A percentile compares a stretch with the other conserved stretches of the same genome.
Evolutionary conservation across 2,113 vertebrate species (phyloP).

Genomic region (Galeopterus variegatus): DNA sequence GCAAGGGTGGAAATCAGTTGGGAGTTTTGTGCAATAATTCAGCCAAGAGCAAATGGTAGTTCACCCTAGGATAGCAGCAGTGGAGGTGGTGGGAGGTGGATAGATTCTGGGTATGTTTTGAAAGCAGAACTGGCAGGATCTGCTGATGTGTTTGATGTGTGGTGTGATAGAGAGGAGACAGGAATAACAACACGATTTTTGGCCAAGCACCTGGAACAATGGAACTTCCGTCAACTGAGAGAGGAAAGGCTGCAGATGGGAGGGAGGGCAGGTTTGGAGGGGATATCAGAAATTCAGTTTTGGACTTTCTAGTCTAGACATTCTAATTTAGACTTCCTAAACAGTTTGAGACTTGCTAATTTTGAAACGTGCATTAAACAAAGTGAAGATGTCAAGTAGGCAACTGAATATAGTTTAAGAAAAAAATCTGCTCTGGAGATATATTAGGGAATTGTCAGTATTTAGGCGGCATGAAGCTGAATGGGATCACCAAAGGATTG

Average conservation of each 20-base stretch:
- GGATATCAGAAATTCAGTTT: constrained; percentile 9
- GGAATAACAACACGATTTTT: neutral
- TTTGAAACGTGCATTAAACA: constrained; percentile 4
- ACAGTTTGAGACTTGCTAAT: constrained; percentile 58
- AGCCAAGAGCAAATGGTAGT: neutral
- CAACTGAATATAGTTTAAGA: constrained; percentile 32
- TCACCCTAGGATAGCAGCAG: neutral
- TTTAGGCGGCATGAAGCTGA: neutral
- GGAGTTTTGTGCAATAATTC: neutral
- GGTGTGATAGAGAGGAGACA: neutral
- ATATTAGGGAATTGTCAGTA: neutral
- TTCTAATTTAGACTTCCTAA: constrained; percentile 1
- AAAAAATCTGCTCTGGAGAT: neutral
- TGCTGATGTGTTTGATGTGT: neutral
- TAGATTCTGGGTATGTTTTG: neutral
- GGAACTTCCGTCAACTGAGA: neutral
- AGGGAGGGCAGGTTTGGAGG: neutral
- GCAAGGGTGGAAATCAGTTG: neutral
- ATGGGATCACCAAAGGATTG: neutral
- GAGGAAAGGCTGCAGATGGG: neutral
- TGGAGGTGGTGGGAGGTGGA: neutral
- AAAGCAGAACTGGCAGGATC: neutral
- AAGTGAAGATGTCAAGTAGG: constrained; percentile 22
- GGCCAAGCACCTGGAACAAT: neutral
- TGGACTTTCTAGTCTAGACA: constrained; percentile 59